Evolutionary conservation across 1,140 invertebrate genomes (phyloP), one percentile per base, ranked within the genome.

Genomic region (Leptinotarsa defecta): DNA sequence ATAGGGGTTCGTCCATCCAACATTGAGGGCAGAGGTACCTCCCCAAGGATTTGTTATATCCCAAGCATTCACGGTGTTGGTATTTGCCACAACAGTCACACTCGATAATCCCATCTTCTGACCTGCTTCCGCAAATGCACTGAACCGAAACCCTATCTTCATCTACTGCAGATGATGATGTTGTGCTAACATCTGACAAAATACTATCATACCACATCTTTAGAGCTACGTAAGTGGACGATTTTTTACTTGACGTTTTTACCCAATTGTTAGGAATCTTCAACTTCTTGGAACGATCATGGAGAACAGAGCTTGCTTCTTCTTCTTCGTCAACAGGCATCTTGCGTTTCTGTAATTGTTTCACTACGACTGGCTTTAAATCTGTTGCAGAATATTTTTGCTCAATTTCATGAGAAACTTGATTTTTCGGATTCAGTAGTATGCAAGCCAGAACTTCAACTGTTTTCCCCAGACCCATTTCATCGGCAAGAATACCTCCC

Each of bases 381-480:
- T 73, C 48, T 13, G n/a, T 75, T 61, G 13, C 13, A 11, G 72
- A 8, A 62, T 48, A 3, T 70, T 57, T 3, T 65, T 67, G 48
- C n/a, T 48, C 68, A 57, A 71, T 27, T 71, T 73, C 5, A 4
- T 57, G 8, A 17, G n/a, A 70, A 17, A 68, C 61, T 57, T 62
- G 72, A 62, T 75, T 43, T 71, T 76, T 80, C 13, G 88, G 89
- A 86, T 94, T 88, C 3, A 87, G 81, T 63, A 94, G 82, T 78
- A 95, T 88, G 73, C 91, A 89, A 17, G 92, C 89, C 13, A 95
- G 81, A 22, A 94, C 89, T 86, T 95, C 94, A 4, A 95, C 90
- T 0, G 94, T 95, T 87, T 95, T 95, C 2, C 94, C 94, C 19
- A 95, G 83, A 13, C 94, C 94, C 94, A 95, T 95, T 86, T 95